Evolutionary conservation across 2,797 vertebrate genomes (phyloP).

Genomic region (Acipenser oxyrinchus): DNA sequence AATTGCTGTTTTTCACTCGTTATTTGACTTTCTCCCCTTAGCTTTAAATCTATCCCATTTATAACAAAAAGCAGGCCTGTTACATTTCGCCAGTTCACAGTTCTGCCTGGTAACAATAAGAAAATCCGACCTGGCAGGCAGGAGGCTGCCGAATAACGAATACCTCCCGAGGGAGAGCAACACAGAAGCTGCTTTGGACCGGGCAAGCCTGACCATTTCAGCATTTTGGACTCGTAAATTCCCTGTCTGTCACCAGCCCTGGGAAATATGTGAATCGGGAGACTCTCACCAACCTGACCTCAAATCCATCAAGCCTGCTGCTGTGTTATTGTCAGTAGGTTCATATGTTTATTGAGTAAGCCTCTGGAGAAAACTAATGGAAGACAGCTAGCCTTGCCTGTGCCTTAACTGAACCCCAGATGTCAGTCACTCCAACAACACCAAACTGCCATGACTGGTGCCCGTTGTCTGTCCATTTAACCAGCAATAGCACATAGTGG

Average conservation of each 20-base stretch:
- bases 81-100: not conserved
- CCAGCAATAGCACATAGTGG: slow-evolving; percentile 25
- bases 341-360: slow-evolving; percentile 42
- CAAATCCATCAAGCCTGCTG: slow-evolving; percentile 26
- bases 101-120: too few species aligned
- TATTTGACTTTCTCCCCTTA: slow-evolving; percentile 7
- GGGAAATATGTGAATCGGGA: slow-evolving; percentile 41
- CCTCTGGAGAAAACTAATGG: slow-evolving; percentile 29
- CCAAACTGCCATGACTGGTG: slow-evolving; percentile 34
- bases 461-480: slow-evolving; percentile 16
- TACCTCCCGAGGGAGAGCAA: not conserved
- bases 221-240: slow-evolving; percentile 39
- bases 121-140: too few species aligned
- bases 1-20: too few species aligned
- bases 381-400: slow-evolving; percentile 3
- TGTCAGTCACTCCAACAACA: slow-evolving; percentile 55
- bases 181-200: not conserved
- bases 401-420: slow-evolving; percentile 31
- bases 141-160: not conserved
- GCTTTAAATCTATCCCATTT: not conserved
- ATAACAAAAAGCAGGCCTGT: slow-evolving; percentile 31
- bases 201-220: slow-evolving; percentile 23
- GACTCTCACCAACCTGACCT: slow-evolving; percentile 38
- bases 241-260: slow-evolving; percentile 47
- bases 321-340: slow-evolving; percentile 49